phyloP scores from a whole-genome alignment of 1,140 invertebrate genomes.

The Cryptotermes secundus region DNA sequence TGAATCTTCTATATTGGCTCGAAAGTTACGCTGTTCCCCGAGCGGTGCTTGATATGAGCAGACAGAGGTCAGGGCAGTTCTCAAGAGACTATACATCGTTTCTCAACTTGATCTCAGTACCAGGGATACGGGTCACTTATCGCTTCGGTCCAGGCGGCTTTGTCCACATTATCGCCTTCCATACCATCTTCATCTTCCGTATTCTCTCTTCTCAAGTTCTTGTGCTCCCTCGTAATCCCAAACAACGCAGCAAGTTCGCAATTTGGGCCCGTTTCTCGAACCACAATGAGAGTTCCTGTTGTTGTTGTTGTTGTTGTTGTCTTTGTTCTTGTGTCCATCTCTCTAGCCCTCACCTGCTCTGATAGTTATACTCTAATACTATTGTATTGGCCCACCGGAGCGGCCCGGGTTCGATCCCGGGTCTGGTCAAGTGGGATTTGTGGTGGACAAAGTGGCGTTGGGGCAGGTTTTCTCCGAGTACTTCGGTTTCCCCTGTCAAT shows the following conservation, averaged over 20 bases:
- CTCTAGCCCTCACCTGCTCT: too few relatives aligned
- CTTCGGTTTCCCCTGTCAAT: too few relatives aligned
- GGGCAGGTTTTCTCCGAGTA: too few relatives aligned
- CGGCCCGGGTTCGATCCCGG: too few relatives aligned
- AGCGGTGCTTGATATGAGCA: background rate
- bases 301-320: background rate
- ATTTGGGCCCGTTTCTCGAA: background rate
- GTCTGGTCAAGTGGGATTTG: too few relatives aligned
- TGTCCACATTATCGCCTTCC: background rate
- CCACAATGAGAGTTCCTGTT: background rate
- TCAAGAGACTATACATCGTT: background rate
- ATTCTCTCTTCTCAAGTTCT: background rate
- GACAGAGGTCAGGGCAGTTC: background rate
- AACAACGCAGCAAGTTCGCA: background rate
- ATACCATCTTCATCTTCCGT: too few relatives aligned
- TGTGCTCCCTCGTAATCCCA: background rate
- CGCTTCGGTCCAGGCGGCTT: background rate
- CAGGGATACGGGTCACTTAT: constrained; percentile 6
- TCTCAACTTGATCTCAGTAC: background rate
- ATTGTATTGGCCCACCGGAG: too few relatives aligned
- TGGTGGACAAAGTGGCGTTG: too few relatives aligned
- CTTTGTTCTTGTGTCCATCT: too few relatives aligned
- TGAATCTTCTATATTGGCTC: too few relatives aligned
- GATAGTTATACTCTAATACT: too few relatives aligned
- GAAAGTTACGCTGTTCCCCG: too few relatives aligned